Percentiles rank a stretch among this genome's conserved stretches.
phyloP scores from a whole-genome alignment of 2,113 vertebrate genomes.

The Sinocyclocheilus grahami region DNA sequence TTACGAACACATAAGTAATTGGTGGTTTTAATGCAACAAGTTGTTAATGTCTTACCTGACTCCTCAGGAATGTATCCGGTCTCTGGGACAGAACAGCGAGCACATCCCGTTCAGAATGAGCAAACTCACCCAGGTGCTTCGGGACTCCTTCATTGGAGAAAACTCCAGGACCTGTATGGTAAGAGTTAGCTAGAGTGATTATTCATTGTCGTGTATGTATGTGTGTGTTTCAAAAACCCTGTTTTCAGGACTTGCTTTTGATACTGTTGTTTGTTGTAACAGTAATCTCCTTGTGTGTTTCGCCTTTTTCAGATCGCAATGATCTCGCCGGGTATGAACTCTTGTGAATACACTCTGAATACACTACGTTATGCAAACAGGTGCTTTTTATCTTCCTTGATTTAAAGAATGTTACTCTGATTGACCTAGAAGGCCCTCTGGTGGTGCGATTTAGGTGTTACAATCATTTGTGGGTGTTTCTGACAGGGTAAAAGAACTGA shows the following conservation, averaged over 20 bases:
- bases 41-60: background rate
- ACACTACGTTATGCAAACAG: conserved; percentile 96
- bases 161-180: conserved; percentile 98
- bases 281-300: background rate
- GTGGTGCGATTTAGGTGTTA: background rate
- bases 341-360: conserved; percentile 96
- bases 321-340: conserved; percentile 94
- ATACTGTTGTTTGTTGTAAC: background rate
- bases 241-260: background rate
- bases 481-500: conserved; percentile 76
- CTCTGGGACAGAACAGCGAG: conserved; percentile 91
- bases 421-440: conserved; percentile 25
- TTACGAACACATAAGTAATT: background rate
- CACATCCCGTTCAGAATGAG: conserved; percentile 96
- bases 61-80: conserved; percentile 92
- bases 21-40: background rate
- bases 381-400: conserved; percentile 63
- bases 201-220: no score
- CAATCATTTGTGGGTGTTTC: conserved; percentile 1
- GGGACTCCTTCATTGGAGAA: conserved; percentile 95
- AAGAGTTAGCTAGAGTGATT: conserved; percentile 51
- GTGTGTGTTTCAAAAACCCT: background rate
- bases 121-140: conserved; percentile 94
- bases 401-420: background rate
- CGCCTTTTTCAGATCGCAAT: conserved; percentile 88